phyloP scores from a whole-genome alignment of 2,113 vertebrate genomes.

The Aythya baeri region DNA sequence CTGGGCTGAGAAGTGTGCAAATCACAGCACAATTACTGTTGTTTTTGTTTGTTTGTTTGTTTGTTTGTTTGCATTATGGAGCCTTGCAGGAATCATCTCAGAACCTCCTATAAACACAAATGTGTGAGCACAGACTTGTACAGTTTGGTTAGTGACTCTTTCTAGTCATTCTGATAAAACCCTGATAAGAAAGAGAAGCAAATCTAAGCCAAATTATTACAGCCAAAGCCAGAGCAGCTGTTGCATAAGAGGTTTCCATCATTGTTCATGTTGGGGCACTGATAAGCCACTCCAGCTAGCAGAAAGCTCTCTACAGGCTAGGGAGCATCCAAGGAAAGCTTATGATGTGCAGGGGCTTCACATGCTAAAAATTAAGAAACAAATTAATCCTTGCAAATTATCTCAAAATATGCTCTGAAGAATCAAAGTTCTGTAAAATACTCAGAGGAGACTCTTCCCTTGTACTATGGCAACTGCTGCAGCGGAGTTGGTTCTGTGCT shows the following conservation, averaged over 20 bases:
- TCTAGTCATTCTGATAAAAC: not conserved
- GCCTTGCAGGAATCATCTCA: not conserved
- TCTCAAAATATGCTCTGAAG: not conserved
- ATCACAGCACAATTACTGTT: too few relatives aligned
- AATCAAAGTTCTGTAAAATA: not conserved
- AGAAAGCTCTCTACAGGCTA: not conserved
- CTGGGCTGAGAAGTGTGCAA: not conserved
- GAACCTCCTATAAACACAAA: not conserved
- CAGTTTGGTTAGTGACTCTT: not conserved
- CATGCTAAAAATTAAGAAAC: not conserved
- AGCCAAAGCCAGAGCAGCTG: not conserved
- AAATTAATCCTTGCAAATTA: not conserved
- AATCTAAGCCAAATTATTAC: not conserved
- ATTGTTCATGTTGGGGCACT: rapidly evolving
- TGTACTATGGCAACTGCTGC: rapidly evolving
- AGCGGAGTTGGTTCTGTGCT: not conserved
- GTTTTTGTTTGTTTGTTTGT: too few relatives aligned
- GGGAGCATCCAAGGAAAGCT: not conserved
- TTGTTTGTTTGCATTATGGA: not conserved
- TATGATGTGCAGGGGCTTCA: not conserved
- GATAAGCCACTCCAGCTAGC: rapidly evolving
- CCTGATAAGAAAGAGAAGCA: not conserved
- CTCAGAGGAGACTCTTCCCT: too few relatives aligned
- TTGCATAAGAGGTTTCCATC: not conserved
- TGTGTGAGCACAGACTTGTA: rapidly evolving